Evolutionary conservation across 2,888 invertebrate species (phyloP).

Genomic region (Drosophila mettleri): DNA sequence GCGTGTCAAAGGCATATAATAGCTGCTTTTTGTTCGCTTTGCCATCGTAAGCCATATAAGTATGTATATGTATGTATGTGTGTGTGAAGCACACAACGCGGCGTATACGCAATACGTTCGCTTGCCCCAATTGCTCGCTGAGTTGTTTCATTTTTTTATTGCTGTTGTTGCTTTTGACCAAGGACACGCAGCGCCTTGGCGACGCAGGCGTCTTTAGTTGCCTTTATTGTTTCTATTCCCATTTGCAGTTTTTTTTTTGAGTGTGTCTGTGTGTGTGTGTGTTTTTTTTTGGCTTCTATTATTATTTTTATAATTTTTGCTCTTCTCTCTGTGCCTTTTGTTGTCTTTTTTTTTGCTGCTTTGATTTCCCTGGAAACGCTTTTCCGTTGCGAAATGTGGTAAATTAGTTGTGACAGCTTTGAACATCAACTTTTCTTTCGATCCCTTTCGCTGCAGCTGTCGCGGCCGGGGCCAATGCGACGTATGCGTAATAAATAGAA

Average conservation of each 20-base stretch:
- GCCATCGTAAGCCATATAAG: neutral
- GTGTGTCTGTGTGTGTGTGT: slow-evolving; percentile 40
- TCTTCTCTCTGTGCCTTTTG: neutral
- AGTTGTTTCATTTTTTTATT: slow-evolving; percentile 4
- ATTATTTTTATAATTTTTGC: slow-evolving; percentile 23
- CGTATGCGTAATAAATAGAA: slow-evolving; percentile 76
- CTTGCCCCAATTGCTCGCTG: slow-evolving; percentile 62
- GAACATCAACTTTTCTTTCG: neutral
- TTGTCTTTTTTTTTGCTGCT: slow-evolving; percentile 21
- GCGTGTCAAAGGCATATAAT: slow-evolving; percentile 22
- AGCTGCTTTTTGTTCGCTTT: neutral
- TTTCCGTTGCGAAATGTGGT: slow-evolving; percentile 25
- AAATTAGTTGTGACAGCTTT: slow-evolving; percentile 39
- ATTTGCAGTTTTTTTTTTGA: slow-evolving; percentile 40
- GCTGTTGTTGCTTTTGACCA: slow-evolving; percentile 39
- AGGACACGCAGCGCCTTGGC: slow-evolving; percentile 72
- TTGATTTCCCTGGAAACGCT: slow-evolving; percentile 63
- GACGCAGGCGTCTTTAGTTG: slow-evolving; percentile 61
- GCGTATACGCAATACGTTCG: slow-evolving; percentile 57
- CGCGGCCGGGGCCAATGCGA: slow-evolving; percentile 50
- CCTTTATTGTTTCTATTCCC: slow-evolving; percentile 60
- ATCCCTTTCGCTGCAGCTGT: slow-evolving; percentile 22
- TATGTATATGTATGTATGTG: neutral
- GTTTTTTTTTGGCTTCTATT: slow-evolving; percentile 15
- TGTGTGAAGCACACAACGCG: neutral